Percentiles rank a stretch among this genome's conserved stretches.
Conservation (phyloP, 2,888 invertebrate genomes). For the Orchesella flavescens region DNA sequence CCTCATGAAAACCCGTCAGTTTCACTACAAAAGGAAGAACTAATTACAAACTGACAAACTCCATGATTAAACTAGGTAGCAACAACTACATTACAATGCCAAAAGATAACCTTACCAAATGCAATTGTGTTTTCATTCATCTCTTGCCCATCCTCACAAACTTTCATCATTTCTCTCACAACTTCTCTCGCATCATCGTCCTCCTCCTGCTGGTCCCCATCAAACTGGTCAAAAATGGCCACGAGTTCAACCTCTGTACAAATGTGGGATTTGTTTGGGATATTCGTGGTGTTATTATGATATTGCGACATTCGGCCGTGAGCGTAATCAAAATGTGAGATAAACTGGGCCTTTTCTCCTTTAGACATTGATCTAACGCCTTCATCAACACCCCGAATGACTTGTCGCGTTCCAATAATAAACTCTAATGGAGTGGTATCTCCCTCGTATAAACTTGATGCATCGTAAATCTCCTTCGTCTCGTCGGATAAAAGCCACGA, state of each 20-base stretch:
- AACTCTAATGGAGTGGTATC: constrained; percentile 1
- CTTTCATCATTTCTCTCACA: neutral
- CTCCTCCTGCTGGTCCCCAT: too few species aligned
- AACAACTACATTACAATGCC: neutral
- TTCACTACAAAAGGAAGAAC: neutral
- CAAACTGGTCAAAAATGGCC: neutral
- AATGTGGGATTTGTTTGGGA: constrained; percentile 23
- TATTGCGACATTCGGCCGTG: neutral
- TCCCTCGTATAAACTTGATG: neutral
- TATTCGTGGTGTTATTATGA: neutral
- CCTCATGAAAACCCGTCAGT: constrained; percentile 7
- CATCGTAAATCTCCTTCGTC: neutral
- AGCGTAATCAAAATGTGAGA: constrained; percentile 37
- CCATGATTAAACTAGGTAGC: neutral
- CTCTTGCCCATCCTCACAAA: neutral
- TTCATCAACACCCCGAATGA: constrained; percentile 16
- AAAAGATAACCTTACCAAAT: constrained; percentile 17
- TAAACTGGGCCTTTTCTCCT: constrained; percentile 28
- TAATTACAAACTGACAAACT: too few species aligned
- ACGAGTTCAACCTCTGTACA: constrained; percentile 15
- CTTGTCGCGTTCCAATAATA: neutral
- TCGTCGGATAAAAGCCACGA: neutral
- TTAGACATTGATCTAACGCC: constrained; percentile 21
- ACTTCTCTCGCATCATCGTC: neutral
- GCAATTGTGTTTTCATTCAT: neutral